Percentiles rank a stretch among this genome's conserved stretches.
Evolutionary conservation across 2,113 vertebrate genomes (phyloP).

Genomic region (Ophthalmolycus amberensis): DNA sequence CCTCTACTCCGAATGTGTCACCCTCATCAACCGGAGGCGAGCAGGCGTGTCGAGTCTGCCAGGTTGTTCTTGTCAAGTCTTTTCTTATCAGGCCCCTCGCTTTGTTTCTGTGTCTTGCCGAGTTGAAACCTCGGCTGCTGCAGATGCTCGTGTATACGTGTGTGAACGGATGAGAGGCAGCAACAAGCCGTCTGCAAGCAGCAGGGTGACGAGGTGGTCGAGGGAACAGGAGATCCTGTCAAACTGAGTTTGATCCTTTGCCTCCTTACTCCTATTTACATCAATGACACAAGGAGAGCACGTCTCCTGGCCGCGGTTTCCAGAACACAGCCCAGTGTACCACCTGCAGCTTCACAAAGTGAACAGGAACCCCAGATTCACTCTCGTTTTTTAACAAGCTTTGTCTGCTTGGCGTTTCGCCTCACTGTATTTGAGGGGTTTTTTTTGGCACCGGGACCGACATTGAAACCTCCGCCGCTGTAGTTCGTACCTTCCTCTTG

Average conservation of each 20-base stretch:
- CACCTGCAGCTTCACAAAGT: not conserved
- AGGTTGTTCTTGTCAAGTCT: conserved; percentile 54
- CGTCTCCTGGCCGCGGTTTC: not conserved
- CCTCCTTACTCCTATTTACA: not conserved
- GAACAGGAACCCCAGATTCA: not conserved
- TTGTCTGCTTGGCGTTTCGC: not conserved
- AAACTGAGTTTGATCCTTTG: conserved; percentile 34
- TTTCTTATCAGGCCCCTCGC: conserved; percentile 38
- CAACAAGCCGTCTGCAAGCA: conserved; percentile 42
- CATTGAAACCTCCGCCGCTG: not conserved
- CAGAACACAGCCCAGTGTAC: not conserved
- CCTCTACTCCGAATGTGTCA: conserved; percentile 50
- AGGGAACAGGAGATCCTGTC: conserved; percentile 48
- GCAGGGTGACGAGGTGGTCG: conserved; percentile 26
- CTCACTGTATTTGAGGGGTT: not conserved
- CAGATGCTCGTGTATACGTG: not conserved
- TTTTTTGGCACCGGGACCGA: not conserved
- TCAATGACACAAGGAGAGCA: not conserved
- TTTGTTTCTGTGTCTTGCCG: conserved; percentile 53
- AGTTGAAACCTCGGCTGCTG: conserved; percentile 32
- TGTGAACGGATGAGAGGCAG: conserved; percentile 37
- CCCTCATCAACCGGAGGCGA: conserved; percentile 41
- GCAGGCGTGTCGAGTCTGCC: conserved; percentile 30
- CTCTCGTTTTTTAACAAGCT: not conserved
- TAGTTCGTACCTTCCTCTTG: not conserved